Conservation (phyloP, 2,888 invertebrate genomes). For the Cartodere bifasciata region DNA sequence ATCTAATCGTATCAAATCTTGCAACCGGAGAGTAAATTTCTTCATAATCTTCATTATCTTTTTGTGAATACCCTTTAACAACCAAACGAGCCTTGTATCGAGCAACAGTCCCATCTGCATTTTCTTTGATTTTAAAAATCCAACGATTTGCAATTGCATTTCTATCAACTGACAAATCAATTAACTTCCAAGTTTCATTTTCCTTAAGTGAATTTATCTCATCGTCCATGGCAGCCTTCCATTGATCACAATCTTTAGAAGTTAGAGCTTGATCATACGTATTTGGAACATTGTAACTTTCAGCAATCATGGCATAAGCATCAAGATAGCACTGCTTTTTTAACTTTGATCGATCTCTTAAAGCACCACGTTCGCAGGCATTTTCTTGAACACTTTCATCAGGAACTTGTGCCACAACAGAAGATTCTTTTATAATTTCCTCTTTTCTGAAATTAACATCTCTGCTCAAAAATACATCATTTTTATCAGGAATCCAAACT, state of each 20-base stretch:
- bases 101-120: too few relatives aligned
- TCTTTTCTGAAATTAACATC: conserved; percentile 1
- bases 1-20: conserved; percentile 10
- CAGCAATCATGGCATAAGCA: too few relatives aligned
- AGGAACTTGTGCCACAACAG: not conserved
- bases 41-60: conserved; percentile 12
- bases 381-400: conserved; percentile 1
- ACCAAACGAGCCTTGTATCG: conserved; percentile 7
- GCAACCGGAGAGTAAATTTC: conserved; percentile 16
- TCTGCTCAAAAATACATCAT: not conserved
- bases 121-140: too few relatives aligned
- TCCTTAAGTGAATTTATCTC: conserved; percentile 9
- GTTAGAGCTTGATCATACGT: too few relatives aligned
- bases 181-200: conserved; percentile 12
- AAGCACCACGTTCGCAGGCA: not conserved
- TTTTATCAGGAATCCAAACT: not conserved
- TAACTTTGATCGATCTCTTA: not conserved
- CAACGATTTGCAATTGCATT: too few relatives aligned
- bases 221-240: conserved; percentile 2
- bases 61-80: conserved; percentile 12
- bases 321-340: too few relatives aligned
- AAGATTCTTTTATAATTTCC: not conserved
- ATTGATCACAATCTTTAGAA: not conserved
- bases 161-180: too few relatives aligned
- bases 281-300: too few relatives aligned